Conservation (phyloP, 2,797 vertebrate genomes). For the Phyllotis vaccarum region DNA sequence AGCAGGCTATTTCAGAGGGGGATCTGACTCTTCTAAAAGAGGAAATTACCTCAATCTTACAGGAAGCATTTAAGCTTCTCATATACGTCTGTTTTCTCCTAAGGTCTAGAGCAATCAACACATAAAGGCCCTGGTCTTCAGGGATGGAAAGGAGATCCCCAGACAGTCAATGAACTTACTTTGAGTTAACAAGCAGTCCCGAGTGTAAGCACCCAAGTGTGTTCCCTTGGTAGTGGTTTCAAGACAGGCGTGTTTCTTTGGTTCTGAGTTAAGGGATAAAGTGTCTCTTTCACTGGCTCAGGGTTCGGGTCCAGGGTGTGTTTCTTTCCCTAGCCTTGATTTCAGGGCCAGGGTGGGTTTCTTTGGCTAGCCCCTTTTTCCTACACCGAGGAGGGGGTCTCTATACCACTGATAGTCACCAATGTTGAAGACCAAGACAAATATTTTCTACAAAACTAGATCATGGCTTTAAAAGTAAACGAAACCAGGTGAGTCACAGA, state of each 20-base stretch:
- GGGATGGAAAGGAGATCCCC: background rate
- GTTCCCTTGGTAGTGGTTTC: too few relatives aligned
- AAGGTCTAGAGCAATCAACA: background rate
- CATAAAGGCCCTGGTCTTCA: background rate
- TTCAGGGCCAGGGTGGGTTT: too few relatives aligned
- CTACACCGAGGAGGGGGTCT: background rate
- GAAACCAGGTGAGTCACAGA: background rate
- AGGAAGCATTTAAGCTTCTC: conserved; percentile 25
- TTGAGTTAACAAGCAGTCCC: background rate
- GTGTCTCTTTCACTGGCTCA: too few relatives aligned
- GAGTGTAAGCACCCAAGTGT: too few relatives aligned
- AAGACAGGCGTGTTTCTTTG: too few relatives aligned
- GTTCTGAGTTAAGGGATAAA: too few relatives aligned
- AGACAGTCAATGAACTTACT: background rate
- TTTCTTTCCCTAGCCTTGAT: too few relatives aligned
- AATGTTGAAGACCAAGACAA: background rate
- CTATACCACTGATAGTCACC: background rate
- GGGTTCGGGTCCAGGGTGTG: too few relatives aligned
- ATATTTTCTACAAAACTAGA: conserved; percentile 51
- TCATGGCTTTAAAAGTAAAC: conserved; percentile 28
- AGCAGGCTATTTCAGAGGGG: background rate
- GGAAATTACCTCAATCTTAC: conserved; percentile 31
- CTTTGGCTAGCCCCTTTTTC: too few relatives aligned
- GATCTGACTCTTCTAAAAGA: background rate
- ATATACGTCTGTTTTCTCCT: background rate